These are phyloP conservation scores for Litocranius walleri DNA, from an alignment of 2,113 vertebrate species.

Conservation along the genomic window DNA sequence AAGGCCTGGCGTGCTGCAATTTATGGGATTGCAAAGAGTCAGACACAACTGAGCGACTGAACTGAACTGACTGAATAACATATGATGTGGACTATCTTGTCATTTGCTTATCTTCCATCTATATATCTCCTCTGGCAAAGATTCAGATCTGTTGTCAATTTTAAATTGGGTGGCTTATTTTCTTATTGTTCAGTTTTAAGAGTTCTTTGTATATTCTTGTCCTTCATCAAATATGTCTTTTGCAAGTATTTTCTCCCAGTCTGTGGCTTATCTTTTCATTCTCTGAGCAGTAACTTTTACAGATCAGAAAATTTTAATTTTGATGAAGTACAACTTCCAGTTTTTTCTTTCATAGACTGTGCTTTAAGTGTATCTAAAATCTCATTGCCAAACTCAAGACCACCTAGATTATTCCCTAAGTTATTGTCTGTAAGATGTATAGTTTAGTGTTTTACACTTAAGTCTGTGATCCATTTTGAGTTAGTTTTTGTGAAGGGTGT, in stretches of 20 bases:
- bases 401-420: neutral
- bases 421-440: neutral
- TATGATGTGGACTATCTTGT: neutral
- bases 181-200: neutral
- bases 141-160: neutral
- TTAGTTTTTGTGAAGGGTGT: neutral
- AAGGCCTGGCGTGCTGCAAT: accelerated
- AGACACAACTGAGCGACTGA: accelerated
- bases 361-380: neutral
- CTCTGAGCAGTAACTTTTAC: neutral
- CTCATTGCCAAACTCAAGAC: neutral
- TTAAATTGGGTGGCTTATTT: neutral
- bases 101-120: neutral
- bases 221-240: neutral
- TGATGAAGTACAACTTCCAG: neutral
- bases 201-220: neutral
- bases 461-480: neutral
- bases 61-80: neutral
- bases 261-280: neutral
- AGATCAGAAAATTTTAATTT: neutral
- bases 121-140: neutral
- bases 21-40: neutral
- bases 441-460: neutral
- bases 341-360: neutral
- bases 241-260: neutral